A percentile compares a stretch with the other conserved stretches of the same genome.
These are phyloP conservation scores for Mythimna vitellina DNA, from an alignment of 2,888 invertebrate species.

Conservation along the genomic window DNA sequence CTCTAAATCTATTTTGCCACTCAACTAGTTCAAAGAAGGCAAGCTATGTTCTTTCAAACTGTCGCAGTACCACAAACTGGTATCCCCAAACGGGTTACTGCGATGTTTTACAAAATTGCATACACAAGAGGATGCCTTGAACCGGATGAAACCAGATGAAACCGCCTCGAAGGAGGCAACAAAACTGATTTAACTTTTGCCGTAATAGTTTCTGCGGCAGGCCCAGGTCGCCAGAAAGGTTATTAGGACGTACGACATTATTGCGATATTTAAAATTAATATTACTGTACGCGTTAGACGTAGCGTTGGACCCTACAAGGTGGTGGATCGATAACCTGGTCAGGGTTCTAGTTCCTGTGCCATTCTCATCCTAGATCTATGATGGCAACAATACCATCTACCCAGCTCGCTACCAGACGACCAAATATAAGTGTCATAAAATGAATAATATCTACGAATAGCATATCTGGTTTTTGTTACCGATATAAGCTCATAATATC, in stretches of 20 bases:
- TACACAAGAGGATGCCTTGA: conserved; percentile 55
- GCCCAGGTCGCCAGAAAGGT: conserved; percentile 62
- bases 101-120: conserved; percentile 60
- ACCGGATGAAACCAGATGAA: conserved; percentile 67
- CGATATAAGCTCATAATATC: background rate
- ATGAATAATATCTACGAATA: background rate
- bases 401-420: too few relatives aligned
- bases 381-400: too few relatives aligned
- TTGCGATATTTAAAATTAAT: conserved; percentile 31
- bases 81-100: conserved; percentile 32
- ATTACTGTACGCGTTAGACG: background rate
- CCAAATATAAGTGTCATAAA: background rate
- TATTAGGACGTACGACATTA: conserved; percentile 59
- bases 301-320: too few relatives aligned
- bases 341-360: too few relatives aligned
- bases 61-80: conserved; percentile 12
- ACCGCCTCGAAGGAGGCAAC: conserved; percentile 72
- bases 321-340: too few relatives aligned
- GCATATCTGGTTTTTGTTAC: background rate
- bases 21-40: background rate
- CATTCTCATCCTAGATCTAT: too few relatives aligned
- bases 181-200: conserved; percentile 85
- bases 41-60: conserved; percentile 8
- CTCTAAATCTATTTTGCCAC: background rate
- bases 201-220: conserved; percentile 81